Evolutionary conservation across 2,113 vertebrate genomes (phyloP), one percentile per base, ranked within the genome.

Genomic region (Ophthalmolycus amberensis): DNA sequence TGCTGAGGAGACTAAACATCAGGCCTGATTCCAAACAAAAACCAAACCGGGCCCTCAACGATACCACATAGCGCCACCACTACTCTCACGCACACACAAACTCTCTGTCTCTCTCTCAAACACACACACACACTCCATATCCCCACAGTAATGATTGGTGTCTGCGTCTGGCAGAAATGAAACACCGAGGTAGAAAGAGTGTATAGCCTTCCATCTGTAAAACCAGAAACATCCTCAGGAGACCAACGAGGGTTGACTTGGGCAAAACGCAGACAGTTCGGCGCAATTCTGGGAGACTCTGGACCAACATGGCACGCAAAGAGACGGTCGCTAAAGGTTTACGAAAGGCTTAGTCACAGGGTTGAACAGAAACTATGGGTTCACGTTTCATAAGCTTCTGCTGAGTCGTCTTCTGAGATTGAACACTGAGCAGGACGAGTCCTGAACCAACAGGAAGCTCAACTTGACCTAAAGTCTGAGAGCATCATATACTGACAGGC

Each of bases 61-160:
- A 90, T 91, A 93, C 93, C 93, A 94, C 93, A 93, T 91, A 93
- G 93, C 93, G 92, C 92, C 93, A 93, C 89, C 86, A 86, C 92
- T 86, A 75, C 90, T 93, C 88, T 90, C 91, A 86, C 90, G 80
- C 88, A 89, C 83, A 84, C 89, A 83, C 73, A 74, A 37, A 27
- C 75, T 27, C 71, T 66, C 71, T 76, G 67, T 46, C 58, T 46
- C 37, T 34, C 68, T 73, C 48, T n/a, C 74, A 65, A 78, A 62
- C 63, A 71, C 66, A 86, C 79, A 25, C 25, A 84, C 84, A 75
- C 77, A 46, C 73, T 64, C 84, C 78, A 78, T 87, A 87, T 93
- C 91, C 90, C 92, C 92, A 93, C 84, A 94, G 93, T 94, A 94
- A 94, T 95, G 93, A 95, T 94, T 89, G 93, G 94, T 90, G 93